A percentile compares a stretch with the other conserved stretches of the same genome.
Evolutionary conservation across 2,113 vertebrate genomes (phyloP).

Genomic region (Hydrochoerus hydrochaeris): DNA sequence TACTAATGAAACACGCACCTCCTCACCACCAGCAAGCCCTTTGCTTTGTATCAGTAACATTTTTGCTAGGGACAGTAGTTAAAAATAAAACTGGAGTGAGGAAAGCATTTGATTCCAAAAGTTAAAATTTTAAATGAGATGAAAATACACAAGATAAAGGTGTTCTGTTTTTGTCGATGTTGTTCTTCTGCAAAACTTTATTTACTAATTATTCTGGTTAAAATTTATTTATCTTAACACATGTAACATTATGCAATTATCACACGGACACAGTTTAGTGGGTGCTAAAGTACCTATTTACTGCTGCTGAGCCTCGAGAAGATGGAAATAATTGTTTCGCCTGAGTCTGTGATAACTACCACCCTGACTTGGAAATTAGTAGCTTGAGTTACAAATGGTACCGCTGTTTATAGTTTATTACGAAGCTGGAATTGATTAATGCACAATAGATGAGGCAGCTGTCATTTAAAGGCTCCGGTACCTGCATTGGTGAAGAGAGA

Average conservation of each 20-base stretch:
- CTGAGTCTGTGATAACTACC: not conserved
- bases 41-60: constrained; percentile 17
- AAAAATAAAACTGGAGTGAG: not conserved
- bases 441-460: not conserved
- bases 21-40: not conserved
- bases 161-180: too few species aligned
- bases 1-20: constrained; percentile 33
- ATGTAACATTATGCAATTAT: not conserved
- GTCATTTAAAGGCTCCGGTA: not conserved
- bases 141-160: not conserved
- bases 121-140: not conserved
- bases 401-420: not conserved
- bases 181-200: not conserved
- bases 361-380: not conserved
- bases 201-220: not conserved
- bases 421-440: not conserved
- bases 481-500: not conserved
- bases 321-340: not conserved
- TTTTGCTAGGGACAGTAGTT: not conserved
- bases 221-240: not conserved
- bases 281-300: not conserved
- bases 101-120: not conserved
- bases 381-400: not conserved
- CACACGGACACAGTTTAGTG: not conserved
- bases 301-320: not conserved